Base-by-base conservation (phyloP, 2,113 vertebrate genomes). In the Erpornis zantholeuca region DNA sequence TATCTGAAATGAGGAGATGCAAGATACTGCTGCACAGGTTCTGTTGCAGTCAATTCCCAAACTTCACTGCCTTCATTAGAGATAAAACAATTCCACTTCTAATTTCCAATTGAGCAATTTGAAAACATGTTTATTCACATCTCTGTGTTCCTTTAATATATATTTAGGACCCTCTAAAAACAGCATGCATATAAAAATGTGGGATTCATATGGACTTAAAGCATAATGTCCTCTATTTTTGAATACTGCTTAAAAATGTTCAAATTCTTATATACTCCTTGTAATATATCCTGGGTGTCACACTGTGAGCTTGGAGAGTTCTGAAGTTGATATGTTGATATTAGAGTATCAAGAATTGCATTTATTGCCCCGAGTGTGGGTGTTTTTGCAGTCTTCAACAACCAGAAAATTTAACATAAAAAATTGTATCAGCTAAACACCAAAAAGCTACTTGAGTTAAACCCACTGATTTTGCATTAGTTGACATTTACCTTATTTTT, bases 401-500 rank as follows among this genome's bases (percentile, higher is more conserved):
- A 22, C 36, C 23, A 84, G 64, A 81, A 85, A 82, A 31, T 42
- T 82, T 86, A 33, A 59, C 45, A 27, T 85, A 36, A 66, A 63
- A 71, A 89, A 71, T 80, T 10, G 27, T 36, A 73, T 40, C 84
- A 84, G 28, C 90, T 96, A 69, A 97, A 66, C 83, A 40, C 56
- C 81, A 70, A 82, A 75, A 94, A 78, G 91, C 80, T 94, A 42
- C 73, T 92, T 84, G 82, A 92, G 84, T 94, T 36, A 78, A 90
- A 57, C 87, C 17, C 68, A 76, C 66, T 97, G 44, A 38, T 91
- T 88, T 94, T 95, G 76, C 87, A 89, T 96, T 97, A 96, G 96
- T 95, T 98, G 96, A 98, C 97, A 96, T 98, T 97, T 97, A 97
- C 91, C 96, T 98, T 98, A 96, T 98, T 98, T 98, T 97, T 98